Evolutionary conservation across 2,113 vertebrate genomes (phyloP), one percentile per base, ranked within the genome.

Genomic region (Syngnathus typhle): DNA sequence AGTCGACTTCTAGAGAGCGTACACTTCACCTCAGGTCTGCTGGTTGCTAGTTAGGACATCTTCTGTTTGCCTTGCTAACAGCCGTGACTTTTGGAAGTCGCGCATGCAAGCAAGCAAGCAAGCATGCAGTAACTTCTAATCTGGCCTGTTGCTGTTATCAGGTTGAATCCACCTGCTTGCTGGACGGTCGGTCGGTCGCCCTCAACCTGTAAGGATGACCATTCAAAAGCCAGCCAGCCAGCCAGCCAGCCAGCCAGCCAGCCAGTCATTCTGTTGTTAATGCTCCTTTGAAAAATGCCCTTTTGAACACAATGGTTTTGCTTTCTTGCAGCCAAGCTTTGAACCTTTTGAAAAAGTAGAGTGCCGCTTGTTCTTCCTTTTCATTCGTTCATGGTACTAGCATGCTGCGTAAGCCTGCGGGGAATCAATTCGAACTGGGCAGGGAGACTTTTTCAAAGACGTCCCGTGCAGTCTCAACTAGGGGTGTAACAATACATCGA

Each of bases 351-450:
- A n/a, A n/a, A n/a, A n/a, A n/a, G 13, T 11, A 6, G 64, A 60
- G 15, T 6, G 7, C 4, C 56, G 60, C 66, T 72, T 15, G 47
- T 72, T 60, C 66, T 61, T 21, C 6, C 60, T 39, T 64, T n/a
- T 1, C 47, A 51, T 60, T 36, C 41, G 79, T 64, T 79, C 74
- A 74, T 72, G 67, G 60, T 49, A 68, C 56, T 71, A 79, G 54
- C 1, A 37, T 64, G 69, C 37, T 0, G 55, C 58, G 3, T 60
- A 47, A 43, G 68, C 73, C 75, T 38, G 13, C 19, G 0, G 77
- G 76, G 67, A 58, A 71, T 82, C 55, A 58, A 58, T 83, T 36
- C 58, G 72, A 75, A 47, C 9, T 32, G 55, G 72, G 67, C 27
- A 18, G 60, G 70, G 60, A 52, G 73, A 47, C 4, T 7, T 52